Base-by-base conservation (phyloP, 2,888 invertebrate species). In the Malthinus flaveolus region DNA sequence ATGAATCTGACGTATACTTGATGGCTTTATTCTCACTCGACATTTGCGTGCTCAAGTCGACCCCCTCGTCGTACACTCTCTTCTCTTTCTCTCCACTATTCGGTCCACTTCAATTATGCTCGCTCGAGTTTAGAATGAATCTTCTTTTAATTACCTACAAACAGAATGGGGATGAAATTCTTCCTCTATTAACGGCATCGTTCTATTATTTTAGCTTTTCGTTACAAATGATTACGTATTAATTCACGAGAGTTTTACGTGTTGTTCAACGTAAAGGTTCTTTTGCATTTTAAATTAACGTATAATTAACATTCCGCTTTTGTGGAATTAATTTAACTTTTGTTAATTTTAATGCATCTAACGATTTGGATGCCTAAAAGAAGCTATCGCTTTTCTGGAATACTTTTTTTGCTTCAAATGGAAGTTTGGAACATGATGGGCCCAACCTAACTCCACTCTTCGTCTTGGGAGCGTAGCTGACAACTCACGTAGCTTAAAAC, bases 31-130 rank as follows among this genome's bases (percentile, higher is more conserved):
- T 64, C 50, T 62, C 50, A 53, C 59, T 57, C 55, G 64, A 66
- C 64, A 59, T 61, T 56, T 61, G 56, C 57, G 57, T 39, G 32
- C 53, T 48, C 49, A 9, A 37, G 10, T 39, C 23, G 5, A 23
- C 2, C 23, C 23, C 23, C 23, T 5, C 5, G 3, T 23, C 23
- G 23, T 23, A 23, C 48, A 10, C 37, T 42, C 12, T 15, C 15
- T 6, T 15, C 39, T 23, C 39, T 23, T 12, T 9, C 13, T 15
- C 39, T 15, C 53, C n/a, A 37, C 53, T 53, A 55, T 56, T 44
- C 61, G 61, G 67, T 64, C 69, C 67, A 64, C 69, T 71, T 68
- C 70, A 70, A 72, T 72, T 72, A 72, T 70, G 68, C 69, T 68
- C 67, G 62, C 70, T 64, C 65, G 68, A 65, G 68, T 59, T 64